Evolutionary conservation across 1,140 invertebrate species (phyloP), one percentile per base, ranked within the genome.

Genomic region (Pissodes strobi): DNA sequence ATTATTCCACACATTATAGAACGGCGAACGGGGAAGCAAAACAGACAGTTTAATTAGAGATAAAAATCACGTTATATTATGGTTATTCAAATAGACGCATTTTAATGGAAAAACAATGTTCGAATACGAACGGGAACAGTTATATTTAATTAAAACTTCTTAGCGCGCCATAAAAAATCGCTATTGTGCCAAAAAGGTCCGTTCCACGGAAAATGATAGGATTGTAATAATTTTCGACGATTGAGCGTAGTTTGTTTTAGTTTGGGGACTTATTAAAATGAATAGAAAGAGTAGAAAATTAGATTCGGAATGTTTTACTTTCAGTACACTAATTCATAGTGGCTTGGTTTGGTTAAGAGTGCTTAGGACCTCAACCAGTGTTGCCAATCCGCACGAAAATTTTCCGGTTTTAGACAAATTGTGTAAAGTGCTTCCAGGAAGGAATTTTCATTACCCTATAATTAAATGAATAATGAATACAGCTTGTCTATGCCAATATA

Each of bases 31-130:
- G 48, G 46, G 46, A 62, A 62, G 51, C 51, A 55, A 62, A 62
- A 62, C 51, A 48, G 59, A 61, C 59, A 55, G 60, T 51, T 62
- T 62, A 62, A 62, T 62, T 62, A 62, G 53, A 53, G 60, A 62
- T 62, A 62, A 62, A 62, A 62, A 53, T 62, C 60, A 53, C 27
- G 41, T 34, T 53, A 62, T 37, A 52, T 53, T 62, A 62, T 53
- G 38, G 49, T 62, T 62, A 62, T 62, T 62, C 60, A 62, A 55
- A 62, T 62, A 62, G 60, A 46, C 39, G 60, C 49, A 37, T 62
- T 62, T 53, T 62, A 62, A 62, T 62, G 60, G 60, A 62, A 62
- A 62, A 62, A 62, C 60, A 62, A 62, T 62, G 60, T 62, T 51
- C 48, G 45, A 55, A 55, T 43, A 51, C 58, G 17, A 51, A 41